These are phyloP conservation scores for Ophion ellenae DNA, from an alignment of 2,888 invertebrate species.

Conservation along the genomic window DNA sequence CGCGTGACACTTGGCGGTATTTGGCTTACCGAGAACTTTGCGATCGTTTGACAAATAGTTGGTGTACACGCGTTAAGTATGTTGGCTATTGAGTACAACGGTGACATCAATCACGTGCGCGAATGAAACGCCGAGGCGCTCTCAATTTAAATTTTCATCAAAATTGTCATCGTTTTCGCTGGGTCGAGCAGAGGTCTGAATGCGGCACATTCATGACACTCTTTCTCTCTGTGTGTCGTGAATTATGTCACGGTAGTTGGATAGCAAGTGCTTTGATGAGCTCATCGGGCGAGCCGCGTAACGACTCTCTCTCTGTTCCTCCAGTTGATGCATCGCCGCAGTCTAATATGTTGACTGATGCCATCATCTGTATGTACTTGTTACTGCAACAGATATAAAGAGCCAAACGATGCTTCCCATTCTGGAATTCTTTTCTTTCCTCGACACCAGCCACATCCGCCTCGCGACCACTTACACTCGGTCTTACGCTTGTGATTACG, in stretches of 20 bases:
- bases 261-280: conserved; percentile 70
- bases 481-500: background rate
- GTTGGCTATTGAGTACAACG: conserved; percentile 4
- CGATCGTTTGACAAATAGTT: conserved; percentile 51
- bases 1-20: conserved; percentile 4
- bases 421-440: conserved; percentile 21
- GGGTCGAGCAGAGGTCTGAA: background rate
- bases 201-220: background rate
- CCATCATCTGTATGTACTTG: conserved; percentile 6
- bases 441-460: conserved; percentile 21
- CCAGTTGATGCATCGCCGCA: conserved; percentile 57
- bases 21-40: conserved; percentile 40
- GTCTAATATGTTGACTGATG: conserved; percentile 47
- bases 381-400: conserved; percentile 24
- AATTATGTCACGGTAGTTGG: conserved; percentile 70
- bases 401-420: background rate
- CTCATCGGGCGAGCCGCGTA: conserved; percentile 68
- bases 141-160: conserved; percentile 16
- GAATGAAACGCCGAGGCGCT: conserved; percentile 27
- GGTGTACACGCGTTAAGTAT: background rate
- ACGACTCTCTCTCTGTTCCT: conserved; percentile 47
- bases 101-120: background rate
- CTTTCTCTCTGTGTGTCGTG: conserved; percentile 47
- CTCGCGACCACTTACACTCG: conserved; percentile 10
- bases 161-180: conserved; percentile 35